A percentile compares a stretch with the other conserved stretches of the same genome.
Conservation (phyloP, 2,888 invertebrate genomes). For the Augiades crinisus region DNA sequence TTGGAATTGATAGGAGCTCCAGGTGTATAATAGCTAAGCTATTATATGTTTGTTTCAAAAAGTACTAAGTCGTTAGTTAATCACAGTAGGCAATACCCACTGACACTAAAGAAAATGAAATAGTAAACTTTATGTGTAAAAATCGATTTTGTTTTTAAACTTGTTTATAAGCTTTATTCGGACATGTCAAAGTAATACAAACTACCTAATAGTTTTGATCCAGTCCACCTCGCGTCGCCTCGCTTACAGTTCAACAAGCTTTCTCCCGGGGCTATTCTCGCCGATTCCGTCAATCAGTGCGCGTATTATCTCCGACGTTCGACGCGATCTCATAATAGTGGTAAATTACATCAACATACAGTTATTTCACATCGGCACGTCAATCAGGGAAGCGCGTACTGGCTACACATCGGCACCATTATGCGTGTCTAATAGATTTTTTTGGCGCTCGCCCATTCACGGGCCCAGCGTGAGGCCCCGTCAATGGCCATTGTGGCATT, state of each 20-base stretch:
- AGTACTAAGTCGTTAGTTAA: too few species aligned
- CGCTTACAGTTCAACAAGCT: constrained; percentile 13
- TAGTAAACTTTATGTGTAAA: too few species aligned
- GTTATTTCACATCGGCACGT: constrained; percentile 37
- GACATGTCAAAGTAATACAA: too few species aligned
- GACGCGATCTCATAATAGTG: constrained; percentile 28
- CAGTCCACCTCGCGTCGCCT: background rate
- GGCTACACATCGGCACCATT: constrained; percentile 61
- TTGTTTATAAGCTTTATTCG: too few species aligned
- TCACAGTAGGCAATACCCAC: too few species aligned
- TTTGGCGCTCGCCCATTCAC: constrained; percentile 73
- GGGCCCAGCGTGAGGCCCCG: constrained; percentile 70
- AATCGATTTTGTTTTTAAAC: too few species aligned
- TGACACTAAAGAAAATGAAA: too few species aligned
- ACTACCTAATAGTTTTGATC: background rate
- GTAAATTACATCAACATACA: constrained; percentile 35
- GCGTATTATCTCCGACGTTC: constrained; percentile 19
- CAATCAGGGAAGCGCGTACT: constrained; percentile 56
- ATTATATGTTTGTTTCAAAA: too few species aligned
- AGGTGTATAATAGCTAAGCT: too few species aligned
- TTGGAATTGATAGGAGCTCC: too few species aligned
- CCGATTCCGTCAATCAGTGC: constrained; percentile 23
- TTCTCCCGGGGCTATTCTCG: constrained; percentile 21
- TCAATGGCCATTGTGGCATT: constrained; percentile 74
- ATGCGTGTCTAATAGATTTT: constrained; percentile 79